phyloP scores from a whole-genome alignment of 2,797 vertebrate species.

The Sphaeramia orbicularis region DNA sequence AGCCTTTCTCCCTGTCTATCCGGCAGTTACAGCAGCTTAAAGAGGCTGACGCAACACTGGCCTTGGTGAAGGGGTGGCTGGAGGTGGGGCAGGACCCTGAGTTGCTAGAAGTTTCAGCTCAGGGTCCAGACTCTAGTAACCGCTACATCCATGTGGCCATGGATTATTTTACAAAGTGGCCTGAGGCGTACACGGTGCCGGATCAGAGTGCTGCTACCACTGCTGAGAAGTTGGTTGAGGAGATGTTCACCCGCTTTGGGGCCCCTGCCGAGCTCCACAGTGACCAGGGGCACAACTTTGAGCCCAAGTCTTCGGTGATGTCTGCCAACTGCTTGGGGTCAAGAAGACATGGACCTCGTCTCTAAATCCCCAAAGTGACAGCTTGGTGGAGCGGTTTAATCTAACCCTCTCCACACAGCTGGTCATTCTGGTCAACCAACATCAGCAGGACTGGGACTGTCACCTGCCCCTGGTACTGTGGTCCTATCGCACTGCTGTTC shows the following conservation, averaged over 20 bases:
- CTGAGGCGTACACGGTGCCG: constrained; percentile 9
- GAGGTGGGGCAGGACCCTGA: background rate
- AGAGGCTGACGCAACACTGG: background rate
- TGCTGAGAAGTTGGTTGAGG: background rate
- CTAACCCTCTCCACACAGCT: constrained; percentile 13
- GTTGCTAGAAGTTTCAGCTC: background rate
- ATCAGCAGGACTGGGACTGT: constrained; percentile 12
- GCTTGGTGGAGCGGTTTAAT: constrained; percentile 17
- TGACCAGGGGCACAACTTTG: constrained; percentile 34
- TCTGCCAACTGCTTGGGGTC: background rate
- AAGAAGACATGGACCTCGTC: background rate
- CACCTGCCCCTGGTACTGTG: constrained; percentile 13
- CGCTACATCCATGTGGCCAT: constrained; percentile 27
- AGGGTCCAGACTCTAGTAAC: background rate
- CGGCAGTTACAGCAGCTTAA: background rate
- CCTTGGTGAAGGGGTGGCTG: constrained; percentile 1
- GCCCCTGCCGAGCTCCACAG: constrained; percentile 24
- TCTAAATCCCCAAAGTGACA: constrained; percentile 16
- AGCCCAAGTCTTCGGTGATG: constrained; percentile 4
- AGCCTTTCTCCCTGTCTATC: background rate
- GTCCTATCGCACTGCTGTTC: background rate
- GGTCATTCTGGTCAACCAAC: constrained; percentile 1
- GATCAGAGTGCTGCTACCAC: constrained; percentile 16
- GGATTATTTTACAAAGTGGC: constrained; percentile 47
- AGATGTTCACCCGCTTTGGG: constrained; percentile 26